Base-by-base conservation (phyloP, 2,797 vertebrate genomes). In the Thripadectes ignobilis region DNA sequence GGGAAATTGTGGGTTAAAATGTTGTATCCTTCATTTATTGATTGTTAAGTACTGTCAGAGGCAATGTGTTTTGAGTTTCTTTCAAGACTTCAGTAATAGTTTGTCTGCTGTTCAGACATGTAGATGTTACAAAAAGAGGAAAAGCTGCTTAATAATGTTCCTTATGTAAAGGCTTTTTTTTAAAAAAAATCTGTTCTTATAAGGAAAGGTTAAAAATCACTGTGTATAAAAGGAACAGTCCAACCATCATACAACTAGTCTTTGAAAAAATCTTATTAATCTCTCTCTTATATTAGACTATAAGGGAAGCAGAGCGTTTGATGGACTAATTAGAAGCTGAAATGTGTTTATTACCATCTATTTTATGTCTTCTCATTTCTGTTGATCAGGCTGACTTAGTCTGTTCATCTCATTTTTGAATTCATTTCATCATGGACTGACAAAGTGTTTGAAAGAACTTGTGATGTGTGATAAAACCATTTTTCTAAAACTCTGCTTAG, bases 291-390 rank as follows among this genome's bases (percentile, higher is more conserved):
- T 89, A 96, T 94, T 66, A 78, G 84, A 71, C 43, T 89, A 82
- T 82, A 95, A 89, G 81, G 72, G 59, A 91, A 77, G 29, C 16
- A 51, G 71, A 80, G 69, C 84, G 96, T 97, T 96, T 97, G 91
- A 96, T 95, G 96, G 71, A 92, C 87, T 93, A 97, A 97, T 97
- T 96, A 91, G 92, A 89, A 76, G 67, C 65, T 89, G 85, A 88
- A 91, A 97, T 78, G 95, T 95, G 95, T 95, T 97, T 95, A 96
- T 97, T 96, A 54, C 85, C 36, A 88, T 63, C 62, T 92, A 93
- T 88, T 85, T 91, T 39, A 63, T 77, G 72, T 86, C 78, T 85
- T 87, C 72, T 82, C 21, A n/a, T 94, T 94, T 77, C 38, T 68
- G 48, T 90, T 95, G 80, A 92, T 95, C 69, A 67, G 34, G 34